Evolutionary conservation across 64 coral and sea anemone species (phyloP).

Genomic region (Actinia tenebrosa): DNA sequence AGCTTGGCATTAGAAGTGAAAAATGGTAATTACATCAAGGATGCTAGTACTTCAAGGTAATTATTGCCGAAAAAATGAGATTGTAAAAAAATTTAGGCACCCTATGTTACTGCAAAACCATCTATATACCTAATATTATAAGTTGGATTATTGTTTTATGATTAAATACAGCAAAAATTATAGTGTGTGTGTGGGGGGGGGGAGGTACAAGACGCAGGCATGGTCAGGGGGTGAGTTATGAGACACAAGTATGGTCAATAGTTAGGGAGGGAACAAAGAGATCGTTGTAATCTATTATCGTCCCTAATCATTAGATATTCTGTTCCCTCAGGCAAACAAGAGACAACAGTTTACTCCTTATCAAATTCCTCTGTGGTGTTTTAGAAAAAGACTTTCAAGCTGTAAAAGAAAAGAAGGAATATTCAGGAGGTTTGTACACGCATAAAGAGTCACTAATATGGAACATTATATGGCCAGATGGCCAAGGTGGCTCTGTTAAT

Average conservation of each 20-base stretch:
- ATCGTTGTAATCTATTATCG: no score
- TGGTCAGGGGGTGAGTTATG: no score
- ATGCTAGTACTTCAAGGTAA: neutral
- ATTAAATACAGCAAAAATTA: no score
- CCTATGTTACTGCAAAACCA: no score
- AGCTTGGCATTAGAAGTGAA: neutral
- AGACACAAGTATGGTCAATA: no score
- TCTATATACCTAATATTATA: no score
- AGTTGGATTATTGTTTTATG: no score
- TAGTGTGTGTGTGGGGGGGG: no score
- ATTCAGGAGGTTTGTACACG: neutral
- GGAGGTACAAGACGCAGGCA: no score
- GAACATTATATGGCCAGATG: slow-evolving; percentile 49
- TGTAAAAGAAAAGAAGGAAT: neutral
- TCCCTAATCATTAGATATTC: neutral
- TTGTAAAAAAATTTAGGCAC: no score
- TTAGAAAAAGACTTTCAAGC: slow-evolving; percentile 48
- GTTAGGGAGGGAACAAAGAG: no score
- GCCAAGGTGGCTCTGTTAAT: slow-evolving; percentile 27
- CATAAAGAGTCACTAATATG: slow-evolving; percentile 33
- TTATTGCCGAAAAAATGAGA: no score
- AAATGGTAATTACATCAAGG: neutral
- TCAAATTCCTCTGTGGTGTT: slow-evolving; percentile 26
- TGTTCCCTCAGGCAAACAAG: slow-evolving; percentile 21
- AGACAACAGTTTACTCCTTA: slow-evolving; percentile 18